Evolutionary conservation across 1,140 invertebrate genomes (phyloP).

Genomic region (Macrosteles quadrilineatus): DNA sequence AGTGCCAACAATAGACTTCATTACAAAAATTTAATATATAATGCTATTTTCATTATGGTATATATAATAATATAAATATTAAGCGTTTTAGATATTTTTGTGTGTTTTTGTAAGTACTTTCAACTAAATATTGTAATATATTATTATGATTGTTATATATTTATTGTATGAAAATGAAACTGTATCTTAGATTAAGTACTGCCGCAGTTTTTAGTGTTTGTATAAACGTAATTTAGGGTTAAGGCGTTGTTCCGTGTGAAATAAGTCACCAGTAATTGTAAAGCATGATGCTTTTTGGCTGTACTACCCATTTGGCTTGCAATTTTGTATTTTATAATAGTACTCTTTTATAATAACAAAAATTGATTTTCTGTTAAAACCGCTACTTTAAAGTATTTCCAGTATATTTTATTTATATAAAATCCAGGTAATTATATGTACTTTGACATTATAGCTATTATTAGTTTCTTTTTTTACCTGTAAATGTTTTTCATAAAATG

Average conservation of each 20-base stretch:
- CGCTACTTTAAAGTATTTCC: too few relatives aligned
- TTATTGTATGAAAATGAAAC: conserved; percentile 30
- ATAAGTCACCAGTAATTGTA: conserved; percentile 30
- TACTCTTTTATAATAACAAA: too few relatives aligned
- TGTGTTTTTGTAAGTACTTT: conserved; percentile 27
- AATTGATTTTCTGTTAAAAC: too few relatives aligned
- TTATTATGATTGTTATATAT: conserved; percentile 30
- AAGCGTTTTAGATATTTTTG: conserved; percentile 29
- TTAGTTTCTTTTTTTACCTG: too few relatives aligned
- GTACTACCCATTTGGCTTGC: too few relatives aligned
- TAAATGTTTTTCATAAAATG: too few relatives aligned
- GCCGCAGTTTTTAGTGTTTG: conserved; percentile 31
- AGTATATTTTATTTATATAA: too few relatives aligned
- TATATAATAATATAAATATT: conserved; percentile 21
- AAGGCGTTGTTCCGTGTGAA: conserved; percentile 29
- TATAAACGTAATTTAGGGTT: conserved; percentile 29
- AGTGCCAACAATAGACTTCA: conserved; percentile 11
- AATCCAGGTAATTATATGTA: too few relatives aligned
- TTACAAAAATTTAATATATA: conserved; percentile 21
- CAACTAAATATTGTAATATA: conserved; percentile 32
- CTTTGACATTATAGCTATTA: too few relatives aligned
- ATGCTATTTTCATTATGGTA: conserved; percentile 18
- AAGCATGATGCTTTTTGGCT: conserved; percentile 13
- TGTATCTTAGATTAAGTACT: conserved; percentile 24
- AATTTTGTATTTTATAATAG: too few relatives aligned